These are phyloP conservation scores for Halictus quadricinctus DNA, from an alignment of 2,888 invertebrate species.

Conservation along the genomic window DNA sequence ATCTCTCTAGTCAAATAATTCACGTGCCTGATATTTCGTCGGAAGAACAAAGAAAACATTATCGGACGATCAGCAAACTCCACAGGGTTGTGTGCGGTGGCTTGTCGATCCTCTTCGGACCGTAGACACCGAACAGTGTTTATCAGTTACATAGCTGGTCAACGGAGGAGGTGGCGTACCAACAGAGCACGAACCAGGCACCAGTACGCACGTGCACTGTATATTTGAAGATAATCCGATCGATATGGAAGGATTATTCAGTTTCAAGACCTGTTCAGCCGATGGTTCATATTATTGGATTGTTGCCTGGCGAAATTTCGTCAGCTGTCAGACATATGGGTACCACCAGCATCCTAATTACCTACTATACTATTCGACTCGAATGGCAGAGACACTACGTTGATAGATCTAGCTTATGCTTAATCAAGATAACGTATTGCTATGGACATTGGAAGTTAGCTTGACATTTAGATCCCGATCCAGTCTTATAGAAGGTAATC, in stretches of 20 bases:
- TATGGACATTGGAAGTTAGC: neutral
- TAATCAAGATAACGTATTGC: neutral
- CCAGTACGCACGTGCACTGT: slow-evolving; percentile 66
- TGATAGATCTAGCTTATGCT: neutral
- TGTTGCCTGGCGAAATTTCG: neutral
- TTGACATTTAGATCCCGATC: neutral
- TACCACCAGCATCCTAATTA: neutral
- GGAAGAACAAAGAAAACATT: slow-evolving; percentile 15
- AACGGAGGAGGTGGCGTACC: slow-evolving; percentile 36
- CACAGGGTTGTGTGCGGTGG: slow-evolving; percentile 40
- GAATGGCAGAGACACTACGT: neutral
- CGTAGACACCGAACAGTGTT: slow-evolving; percentile 53
- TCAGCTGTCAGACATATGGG: neutral
- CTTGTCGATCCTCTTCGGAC: slow-evolving; percentile 48
- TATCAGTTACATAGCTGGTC: slow-evolving; percentile 60
- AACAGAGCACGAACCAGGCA: slow-evolving; percentile 60
- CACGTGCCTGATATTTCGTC: neutral
- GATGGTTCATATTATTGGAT: neutral
- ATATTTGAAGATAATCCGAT: slow-evolving; percentile 73
- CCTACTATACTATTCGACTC: no score
- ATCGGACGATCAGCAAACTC: slow-evolving; percentile 29
- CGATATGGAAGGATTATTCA: slow-evolving; percentile 72
- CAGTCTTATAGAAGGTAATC: neutral
- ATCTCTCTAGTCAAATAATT: neutral
- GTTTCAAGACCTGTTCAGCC: slow-evolving; percentile 60